Evolutionary conservation across 2,797 vertebrate species (phyloP).

Genomic region (Enteromius mattozi): DNA sequence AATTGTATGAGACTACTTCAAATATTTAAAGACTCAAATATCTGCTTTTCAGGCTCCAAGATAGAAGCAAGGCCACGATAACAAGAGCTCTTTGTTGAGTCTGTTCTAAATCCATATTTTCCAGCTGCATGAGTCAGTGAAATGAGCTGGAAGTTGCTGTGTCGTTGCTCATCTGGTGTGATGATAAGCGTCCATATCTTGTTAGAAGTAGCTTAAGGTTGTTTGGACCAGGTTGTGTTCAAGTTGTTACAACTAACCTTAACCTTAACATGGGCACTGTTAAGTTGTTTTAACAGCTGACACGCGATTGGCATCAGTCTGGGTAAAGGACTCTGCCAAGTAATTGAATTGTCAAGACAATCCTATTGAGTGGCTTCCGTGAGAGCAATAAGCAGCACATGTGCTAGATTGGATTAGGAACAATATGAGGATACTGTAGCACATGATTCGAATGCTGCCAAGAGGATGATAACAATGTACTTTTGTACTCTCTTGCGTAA

Average conservation of each 20-base stretch:
- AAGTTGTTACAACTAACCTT: conserved; percentile 34
- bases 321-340: neutral
- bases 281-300: conserved; percentile 39
- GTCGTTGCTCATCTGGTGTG: conserved; percentile 21
- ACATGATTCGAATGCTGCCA: conserved; percentile 47
- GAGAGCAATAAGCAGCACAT: conserved; percentile 43
- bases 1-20: neutral
- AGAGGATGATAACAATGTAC: conserved; percentile 28
- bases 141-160: conserved; percentile 53
- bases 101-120: conserved; percentile 55
- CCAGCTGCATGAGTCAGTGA: conserved; percentile 45
- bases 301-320: neutral
- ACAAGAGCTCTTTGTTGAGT: conserved; percentile 63
- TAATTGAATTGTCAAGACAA: conserved; percentile 53
- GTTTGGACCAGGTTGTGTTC: neutral
- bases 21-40: conserved; percentile 31
- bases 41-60: conserved; percentile 30
- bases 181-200: neutral
- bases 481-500: neutral
- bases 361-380: conserved; percentile 34
- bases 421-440: conserved; percentile 50
- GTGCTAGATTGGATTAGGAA: conserved; percentile 55
- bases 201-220: neutral
- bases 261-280: conserved; percentile 12
- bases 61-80: conserved; percentile 53